Base-by-base conservation (phyloP, 2,888 invertebrate species). In the Polymixis flavicincta region DNA sequence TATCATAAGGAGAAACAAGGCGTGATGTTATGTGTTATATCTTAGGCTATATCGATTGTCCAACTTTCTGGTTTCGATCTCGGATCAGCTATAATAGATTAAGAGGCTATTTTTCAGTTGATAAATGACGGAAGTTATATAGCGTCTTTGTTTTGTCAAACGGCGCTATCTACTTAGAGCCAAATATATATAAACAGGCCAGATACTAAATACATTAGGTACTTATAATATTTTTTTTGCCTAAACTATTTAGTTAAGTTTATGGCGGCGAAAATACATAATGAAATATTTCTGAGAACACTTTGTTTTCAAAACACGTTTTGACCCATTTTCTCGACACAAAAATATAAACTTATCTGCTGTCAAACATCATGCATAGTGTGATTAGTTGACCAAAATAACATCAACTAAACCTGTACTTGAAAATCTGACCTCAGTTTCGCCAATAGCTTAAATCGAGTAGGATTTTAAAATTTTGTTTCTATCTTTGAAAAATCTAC, bases 11-110 rank as follows among this genome's bases (percentile, higher is more conserved):
- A 17, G 37, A 37, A 37, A 37, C 37, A 5, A 37, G 37, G 37
- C 4, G 37, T 37, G 37, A 37, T 37, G 5, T 37, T 37, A 37
- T 37, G 37, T 37, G 37, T 37, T 37, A 37, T 5, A 37, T 37
- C 37, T 37, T 37, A 37, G 37, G 37, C 37, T 65, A 45, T 37
- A n/a, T 55, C 5, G 28, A 74, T 76, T 76, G 19, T 45, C 13
- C 17, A 17, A 22, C 0, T 14, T 59, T 74, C 22, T 22, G 42
- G 28, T 3, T 63, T 74, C 7, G 2, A n/a, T n/a, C n/a, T n/a
- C n/a, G n/a, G n/a, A n/a, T n/a, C n/a, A n/a, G n/a, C n/a, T n/a
- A n/a, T n/a, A n/a, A n/a, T n/a, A n/a, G n/a, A n/a, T n/a, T n/a
- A n/a, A n/a, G n/a, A n/a, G n/a, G n/a, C n/a, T n/a, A n/a, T n/a